Base-by-base conservation (phyloP, 2,888 invertebrate genomes). In the Lasiommata megera region DNA sequence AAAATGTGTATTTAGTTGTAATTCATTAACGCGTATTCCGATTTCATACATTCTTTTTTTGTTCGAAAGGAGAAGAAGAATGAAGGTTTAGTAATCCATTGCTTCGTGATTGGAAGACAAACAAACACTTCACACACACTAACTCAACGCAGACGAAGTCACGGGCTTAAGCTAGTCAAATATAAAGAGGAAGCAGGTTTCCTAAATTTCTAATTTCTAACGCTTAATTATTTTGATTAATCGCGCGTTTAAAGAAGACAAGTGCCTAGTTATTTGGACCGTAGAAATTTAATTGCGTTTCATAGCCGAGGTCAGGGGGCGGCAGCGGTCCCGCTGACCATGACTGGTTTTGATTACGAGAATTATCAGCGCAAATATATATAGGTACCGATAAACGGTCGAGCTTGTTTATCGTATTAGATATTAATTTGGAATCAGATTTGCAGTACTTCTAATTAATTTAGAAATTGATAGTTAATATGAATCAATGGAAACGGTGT, bases 221-320 rank as follows among this genome's bases (percentile, higher is more conserved):
- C 34, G 43, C 44, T 44, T 53, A 52, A 44, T 14, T n/a, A n/a
- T n/a, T 53, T 53, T 43, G 53, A 53, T 44, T 52, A 52, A 52
- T 52, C n/a, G 36, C 36, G 18, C 31, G 53, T 44, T 53, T 53
- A 43, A 53, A 34, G 14, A 53, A 53, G 34, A 36, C 53, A 53
- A 44, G 53, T 23, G 43, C 23, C 34, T 43, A 23, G 53, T 53
- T 72, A 79, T 79, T 76, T 77, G 71, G 79, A 74, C 72, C 77
- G 76, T 77, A 78, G 76, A 81, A 76, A 79, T 81, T 79, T 82
- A 83, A 84, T 82, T 80, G 71, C 73, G 69, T 80, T 81, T 76
- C 74, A 75, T 72, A 71, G 71, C 73, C 58, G 67, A 66, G 84
- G 82, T 84, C 82, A 83, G 69, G 67, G 83, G 80, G 78, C 78